phyloP scores from a whole-genome alignment of 2,797 vertebrate genomes.

The Coranthus polyacanthus region DNA sequence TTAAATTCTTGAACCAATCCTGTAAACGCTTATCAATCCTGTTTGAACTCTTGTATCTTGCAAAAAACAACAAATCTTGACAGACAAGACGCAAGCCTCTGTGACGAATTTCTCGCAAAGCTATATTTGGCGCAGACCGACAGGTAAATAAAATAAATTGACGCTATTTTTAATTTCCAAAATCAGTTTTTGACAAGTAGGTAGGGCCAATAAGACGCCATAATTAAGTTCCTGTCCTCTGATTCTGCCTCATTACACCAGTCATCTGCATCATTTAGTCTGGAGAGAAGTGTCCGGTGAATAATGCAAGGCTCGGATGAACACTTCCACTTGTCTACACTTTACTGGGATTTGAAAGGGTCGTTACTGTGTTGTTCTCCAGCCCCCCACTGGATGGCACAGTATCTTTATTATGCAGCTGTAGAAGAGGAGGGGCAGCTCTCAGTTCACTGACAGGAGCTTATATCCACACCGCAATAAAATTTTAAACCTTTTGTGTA shows the following conservation, averaged over 20 bases:
- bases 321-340: constrained; percentile 59
- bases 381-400: constrained; percentile 82
- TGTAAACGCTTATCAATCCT: neutral
- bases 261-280: constrained; percentile 39
- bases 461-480: constrained; percentile 53
- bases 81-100: too few species aligned
- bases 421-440: constrained; percentile 49
- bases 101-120: too few species aligned
- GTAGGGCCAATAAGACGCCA: constrained; percentile 18
- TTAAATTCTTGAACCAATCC: neutral
- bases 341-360: neutral
- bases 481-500: constrained; percentile 67
- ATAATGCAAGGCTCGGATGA: constrained; percentile 61
- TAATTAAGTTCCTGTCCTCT: constrained; percentile 39
- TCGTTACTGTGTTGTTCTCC: constrained; percentile 15
- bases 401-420: constrained; percentile 68
- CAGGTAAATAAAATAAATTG: constrained; percentile 13
- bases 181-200: constrained; percentile 36
- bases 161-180: constrained; percentile 16
- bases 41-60: too few species aligned
- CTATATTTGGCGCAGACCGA: too few species aligned
- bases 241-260: constrained; percentile 50
- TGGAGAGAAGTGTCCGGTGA: constrained; percentile 60
- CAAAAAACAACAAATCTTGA: constrained; percentile 17
- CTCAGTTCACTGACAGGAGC: constrained; percentile 45